phyloP scores from a whole-genome alignment of 2,888 invertebrate genomes.

The Hyles lineata region DNA sequence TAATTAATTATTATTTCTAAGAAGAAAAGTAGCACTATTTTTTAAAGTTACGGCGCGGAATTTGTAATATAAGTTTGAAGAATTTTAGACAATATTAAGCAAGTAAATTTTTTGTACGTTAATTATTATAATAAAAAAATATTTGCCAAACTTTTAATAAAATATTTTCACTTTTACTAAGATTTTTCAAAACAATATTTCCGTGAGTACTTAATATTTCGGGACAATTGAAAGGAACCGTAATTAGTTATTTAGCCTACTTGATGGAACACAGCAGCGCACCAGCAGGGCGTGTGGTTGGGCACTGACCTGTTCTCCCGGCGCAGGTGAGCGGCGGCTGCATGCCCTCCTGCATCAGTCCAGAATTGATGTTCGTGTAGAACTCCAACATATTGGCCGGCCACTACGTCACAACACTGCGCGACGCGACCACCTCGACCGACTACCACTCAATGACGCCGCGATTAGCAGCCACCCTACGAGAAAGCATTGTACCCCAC shows the following conservation, averaged over 20 bases:
- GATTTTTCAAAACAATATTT: no score
- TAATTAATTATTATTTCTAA: no score
- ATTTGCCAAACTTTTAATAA: no score
- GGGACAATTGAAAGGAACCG: background rate
- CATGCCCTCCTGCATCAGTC: slow-evolving; percentile 85
- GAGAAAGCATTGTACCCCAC: slow-evolving; percentile 53
- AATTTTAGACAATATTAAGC: no score
- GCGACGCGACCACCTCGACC: slow-evolving; percentile 55
- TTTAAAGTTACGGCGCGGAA: no score
- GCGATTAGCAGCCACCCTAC: slow-evolving; percentile 45
- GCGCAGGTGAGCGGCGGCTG: slow-evolving; percentile 86
- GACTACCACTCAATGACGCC: slow-evolving; percentile 62
- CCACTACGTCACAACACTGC: slow-evolving; percentile 50
- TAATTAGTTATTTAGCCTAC: background rate
- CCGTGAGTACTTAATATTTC: background rate
- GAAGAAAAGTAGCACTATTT: no score
- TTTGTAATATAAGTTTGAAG: no score
- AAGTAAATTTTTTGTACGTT: no score
- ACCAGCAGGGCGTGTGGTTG: background rate
- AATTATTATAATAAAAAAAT: no score
- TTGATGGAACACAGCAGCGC: background rate
- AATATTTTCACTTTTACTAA: no score
- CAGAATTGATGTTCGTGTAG: slow-evolving; percentile 86
- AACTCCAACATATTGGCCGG: slow-evolving; percentile 87
- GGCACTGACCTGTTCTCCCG: slow-evolving; percentile 86